These are phyloP conservation scores for Urocolius indicus DNA, from an alignment of 2,113 vertebrate genomes.

Conservation along the genomic window DNA sequence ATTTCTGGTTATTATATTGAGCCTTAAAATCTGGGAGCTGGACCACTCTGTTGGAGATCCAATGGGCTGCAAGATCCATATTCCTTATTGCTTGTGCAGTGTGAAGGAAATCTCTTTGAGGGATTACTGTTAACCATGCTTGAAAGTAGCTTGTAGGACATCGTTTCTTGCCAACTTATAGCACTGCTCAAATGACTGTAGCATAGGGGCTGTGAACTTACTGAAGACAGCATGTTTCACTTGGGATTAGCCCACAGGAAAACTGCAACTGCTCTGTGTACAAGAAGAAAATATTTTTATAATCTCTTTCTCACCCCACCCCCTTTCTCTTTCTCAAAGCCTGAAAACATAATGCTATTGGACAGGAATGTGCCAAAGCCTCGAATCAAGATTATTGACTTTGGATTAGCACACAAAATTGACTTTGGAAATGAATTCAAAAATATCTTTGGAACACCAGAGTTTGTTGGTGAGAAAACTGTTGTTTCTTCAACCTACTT, in stretches of 20 bases:
- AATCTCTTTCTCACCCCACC: not conserved
- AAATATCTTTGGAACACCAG: conserved; percentile 97
- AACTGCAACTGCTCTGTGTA: not conserved
- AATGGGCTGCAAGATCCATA: not conserved
- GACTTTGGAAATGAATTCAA: conserved; percentile 98
- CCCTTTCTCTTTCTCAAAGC: conserved; percentile 76
- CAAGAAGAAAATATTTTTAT: not conserved
- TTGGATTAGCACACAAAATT: conserved; percentile 97
- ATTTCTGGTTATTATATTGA: not conserved
- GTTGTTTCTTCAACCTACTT: not conserved
- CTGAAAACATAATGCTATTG: conserved; percentile 98
- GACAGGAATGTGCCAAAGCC: conserved; percentile 92
- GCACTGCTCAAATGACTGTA: not conserved
- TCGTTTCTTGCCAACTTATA: not conserved
- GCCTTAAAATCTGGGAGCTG: not conserved
- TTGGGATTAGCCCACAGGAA: not conserved
- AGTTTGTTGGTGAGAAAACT: conserved; percentile 93
- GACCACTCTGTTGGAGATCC: not conserved
- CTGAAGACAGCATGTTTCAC: not conserved
- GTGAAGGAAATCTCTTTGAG: not conserved
- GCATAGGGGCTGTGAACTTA: accelerated
- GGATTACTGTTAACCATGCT: not conserved
- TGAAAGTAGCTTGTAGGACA: not conserved
- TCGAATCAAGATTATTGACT: conserved; percentile 98
- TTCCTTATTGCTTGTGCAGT: not conserved